These are phyloP conservation scores for Scolanthus callimorphus DNA, from an alignment of 92 coral and sea anemone species.

Conservation along the genomic window DNA sequence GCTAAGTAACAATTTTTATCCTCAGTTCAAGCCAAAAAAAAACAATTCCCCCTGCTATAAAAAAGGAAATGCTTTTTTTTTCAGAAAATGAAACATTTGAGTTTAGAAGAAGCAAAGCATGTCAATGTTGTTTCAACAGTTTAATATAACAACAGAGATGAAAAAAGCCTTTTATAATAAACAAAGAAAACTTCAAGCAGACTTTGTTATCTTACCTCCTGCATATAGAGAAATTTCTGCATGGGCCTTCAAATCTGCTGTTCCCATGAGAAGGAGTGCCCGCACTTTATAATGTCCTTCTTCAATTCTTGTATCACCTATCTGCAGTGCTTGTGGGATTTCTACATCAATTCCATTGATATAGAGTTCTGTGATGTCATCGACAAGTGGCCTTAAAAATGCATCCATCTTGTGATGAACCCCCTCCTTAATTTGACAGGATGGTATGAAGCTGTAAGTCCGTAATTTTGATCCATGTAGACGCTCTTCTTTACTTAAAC, in stretches of 20 bases:
- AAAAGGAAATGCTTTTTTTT: too few species aligned
- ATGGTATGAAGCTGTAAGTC: conserved; percentile 6
- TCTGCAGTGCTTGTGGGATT: neutral
- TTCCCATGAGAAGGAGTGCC: conserved; percentile 52
- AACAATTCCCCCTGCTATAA: too few species aligned
- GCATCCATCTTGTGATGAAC: conserved; percentile 51
- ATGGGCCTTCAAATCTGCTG: conserved; percentile 64
- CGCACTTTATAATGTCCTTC: conserved; percentile 50
- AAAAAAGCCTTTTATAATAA: too few species aligned
- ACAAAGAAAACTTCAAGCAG: too few species aligned
- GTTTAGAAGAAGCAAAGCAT: too few species aligned
- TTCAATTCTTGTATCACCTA: neutral
- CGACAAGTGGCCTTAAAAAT: conserved; percentile 41
- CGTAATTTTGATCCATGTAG: neutral
- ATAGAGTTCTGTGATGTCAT: conserved; percentile 36
- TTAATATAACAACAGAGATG: too few species aligned
- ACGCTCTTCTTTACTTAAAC: neutral
- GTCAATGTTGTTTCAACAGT: too few species aligned
- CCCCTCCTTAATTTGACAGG: conserved; percentile 29
- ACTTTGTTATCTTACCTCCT: too few species aligned
- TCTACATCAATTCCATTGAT: conserved; percentile 27
- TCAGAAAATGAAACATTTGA: too few species aligned
- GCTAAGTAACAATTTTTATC: too few species aligned
- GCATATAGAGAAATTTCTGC: conserved; percentile 54
- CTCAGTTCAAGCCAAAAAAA: too few species aligned